Percentiles rank a stretch among this genome's conserved stretches.
phyloP scores from a whole-genome alignment of 2,888 invertebrate genomes.

The Ectropis crepuscularia region DNA sequence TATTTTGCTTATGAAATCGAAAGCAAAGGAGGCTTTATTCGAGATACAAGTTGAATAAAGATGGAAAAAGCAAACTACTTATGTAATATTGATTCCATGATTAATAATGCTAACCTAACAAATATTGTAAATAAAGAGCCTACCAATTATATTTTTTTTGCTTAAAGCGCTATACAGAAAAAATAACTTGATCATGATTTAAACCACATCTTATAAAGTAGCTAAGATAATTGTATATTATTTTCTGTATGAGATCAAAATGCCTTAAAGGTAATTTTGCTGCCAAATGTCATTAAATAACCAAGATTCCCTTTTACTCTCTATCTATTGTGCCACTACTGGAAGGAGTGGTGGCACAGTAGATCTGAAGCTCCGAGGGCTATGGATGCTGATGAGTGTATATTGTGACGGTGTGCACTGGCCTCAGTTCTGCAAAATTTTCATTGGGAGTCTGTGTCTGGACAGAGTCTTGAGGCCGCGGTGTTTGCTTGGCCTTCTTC shows the following conservation, averaged over 20 bases:
- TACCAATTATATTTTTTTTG: slow-evolving; percentile 1
- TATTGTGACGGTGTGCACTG: slow-evolving; percentile 75
- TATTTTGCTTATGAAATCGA: neutral
- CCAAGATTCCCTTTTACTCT: neutral
- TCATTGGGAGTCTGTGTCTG: slow-evolving; percentile 67
- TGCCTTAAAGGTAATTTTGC: slow-evolving; percentile 19
- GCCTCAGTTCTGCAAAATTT: slow-evolving; percentile 64
- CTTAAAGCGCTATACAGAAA: neutral
- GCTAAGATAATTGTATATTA: slow-evolving; percentile 8
- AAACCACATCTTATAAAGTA: slow-evolving; percentile 5
- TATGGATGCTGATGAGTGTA: slow-evolving; percentile 55
- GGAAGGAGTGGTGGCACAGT: slow-evolving; percentile 33
- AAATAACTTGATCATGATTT: slow-evolving; percentile 6
- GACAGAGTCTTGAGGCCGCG: slow-evolving; percentile 62
- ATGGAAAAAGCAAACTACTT: slow-evolving; percentile 3
- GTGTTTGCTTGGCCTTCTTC: slow-evolving; percentile 73
- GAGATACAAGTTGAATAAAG: neutral
- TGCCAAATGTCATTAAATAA: slow-evolving; percentile 18
- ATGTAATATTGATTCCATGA: neutral
- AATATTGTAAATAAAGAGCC: neutral
- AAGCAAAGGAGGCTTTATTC: neutral
- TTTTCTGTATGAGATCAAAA: slow-evolving; percentile 31
- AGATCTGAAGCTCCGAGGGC: slow-evolving; percentile 13
- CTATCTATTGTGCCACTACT: too few species aligned
- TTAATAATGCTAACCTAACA: neutral